phyloP scores from a whole-genome alignment of 2,888 invertebrate genomes.

The Epicampocera succincta region DNA sequence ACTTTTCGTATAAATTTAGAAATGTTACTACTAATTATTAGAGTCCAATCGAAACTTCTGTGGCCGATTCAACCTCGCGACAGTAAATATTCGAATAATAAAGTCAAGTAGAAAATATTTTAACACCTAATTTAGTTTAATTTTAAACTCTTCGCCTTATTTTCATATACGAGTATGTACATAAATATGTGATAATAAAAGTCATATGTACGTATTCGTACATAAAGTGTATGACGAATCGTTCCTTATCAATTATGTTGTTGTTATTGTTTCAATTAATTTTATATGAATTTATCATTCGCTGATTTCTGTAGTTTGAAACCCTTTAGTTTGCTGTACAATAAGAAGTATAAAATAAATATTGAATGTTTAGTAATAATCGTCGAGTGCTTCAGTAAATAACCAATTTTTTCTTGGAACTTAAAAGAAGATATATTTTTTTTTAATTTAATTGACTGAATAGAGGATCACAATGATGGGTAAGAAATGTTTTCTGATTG shows the following conservation, averaged over 20 bases:
- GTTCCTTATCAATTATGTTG: too few species aligned
- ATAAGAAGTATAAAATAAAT: conserved; percentile 36
- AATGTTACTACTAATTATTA: too few species aligned
- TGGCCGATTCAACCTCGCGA: too few species aligned
- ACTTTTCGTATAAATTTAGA: too few species aligned
- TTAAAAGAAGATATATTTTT: not conserved
- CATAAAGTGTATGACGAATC: too few species aligned
- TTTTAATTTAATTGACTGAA: not conserved
- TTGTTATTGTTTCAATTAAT: conserved; percentile 9
- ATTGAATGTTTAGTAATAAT: conserved; percentile 45
- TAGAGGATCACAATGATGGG: conserved; percentile 21
- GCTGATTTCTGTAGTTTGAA: conserved; percentile 8
- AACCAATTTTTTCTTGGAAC: not conserved
- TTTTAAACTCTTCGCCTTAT: not conserved
- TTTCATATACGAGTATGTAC: too few species aligned
- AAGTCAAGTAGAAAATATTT: too few species aligned
- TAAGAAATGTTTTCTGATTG: not conserved
- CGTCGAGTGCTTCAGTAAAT: conserved; percentile 24
- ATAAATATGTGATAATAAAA: conserved; percentile 1
- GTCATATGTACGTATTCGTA: conserved; percentile 2
- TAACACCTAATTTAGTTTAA: not conserved
- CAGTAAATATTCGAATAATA: too few species aligned
- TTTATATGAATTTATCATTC: conserved; percentile 19
- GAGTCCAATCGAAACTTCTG: too few species aligned
- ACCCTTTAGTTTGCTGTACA: conserved; percentile 3